These are phyloP conservation scores for Reticulitermes speratus DNA, from an alignment of 1,140 invertebrate species.

Conservation along the genomic window DNA sequence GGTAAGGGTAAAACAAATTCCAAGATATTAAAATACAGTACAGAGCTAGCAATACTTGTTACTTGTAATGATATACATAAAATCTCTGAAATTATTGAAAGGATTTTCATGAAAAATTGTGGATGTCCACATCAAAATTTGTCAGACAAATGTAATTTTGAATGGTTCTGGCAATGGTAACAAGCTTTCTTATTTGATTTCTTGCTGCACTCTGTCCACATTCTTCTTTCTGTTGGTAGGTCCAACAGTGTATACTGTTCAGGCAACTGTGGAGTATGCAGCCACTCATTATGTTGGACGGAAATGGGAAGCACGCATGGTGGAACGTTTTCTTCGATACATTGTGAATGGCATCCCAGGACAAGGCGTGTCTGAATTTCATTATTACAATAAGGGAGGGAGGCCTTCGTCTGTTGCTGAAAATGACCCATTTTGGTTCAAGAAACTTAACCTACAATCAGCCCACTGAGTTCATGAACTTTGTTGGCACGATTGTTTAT, in stretches of 20 bases:
- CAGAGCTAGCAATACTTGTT: not conserved
- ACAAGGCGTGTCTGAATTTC: constrained; percentile 68
- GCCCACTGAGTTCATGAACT: too few species aligned
- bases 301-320: constrained; percentile 65
- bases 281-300: constrained; percentile 64
- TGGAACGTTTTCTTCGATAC: constrained; percentile 63
- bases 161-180: too few species aligned
- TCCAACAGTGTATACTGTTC: constrained; percentile 47
- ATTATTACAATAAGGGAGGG: constrained; percentile 58
- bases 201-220: too few species aligned
- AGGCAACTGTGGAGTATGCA: constrained; percentile 58
- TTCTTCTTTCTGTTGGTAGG: constrained; percentile 29
- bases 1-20: constrained; percentile 43
- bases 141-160: too few species aligned
- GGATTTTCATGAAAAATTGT: too few species aligned
- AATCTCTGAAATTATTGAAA: too few species aligned
- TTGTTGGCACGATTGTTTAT: too few species aligned
- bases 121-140: too few species aligned
- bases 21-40: not conserved
- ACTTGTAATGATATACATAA: not conserved
- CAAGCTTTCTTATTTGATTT: too few species aligned
- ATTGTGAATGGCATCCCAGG: constrained; percentile 62
- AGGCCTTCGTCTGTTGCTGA: constrained; percentile 34
- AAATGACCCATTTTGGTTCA: constrained; percentile 26
- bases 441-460: not conserved